phyloP scores from a whole-genome alignment of 1,140 invertebrate species.

The Drosophila paulistorum region DNA sequence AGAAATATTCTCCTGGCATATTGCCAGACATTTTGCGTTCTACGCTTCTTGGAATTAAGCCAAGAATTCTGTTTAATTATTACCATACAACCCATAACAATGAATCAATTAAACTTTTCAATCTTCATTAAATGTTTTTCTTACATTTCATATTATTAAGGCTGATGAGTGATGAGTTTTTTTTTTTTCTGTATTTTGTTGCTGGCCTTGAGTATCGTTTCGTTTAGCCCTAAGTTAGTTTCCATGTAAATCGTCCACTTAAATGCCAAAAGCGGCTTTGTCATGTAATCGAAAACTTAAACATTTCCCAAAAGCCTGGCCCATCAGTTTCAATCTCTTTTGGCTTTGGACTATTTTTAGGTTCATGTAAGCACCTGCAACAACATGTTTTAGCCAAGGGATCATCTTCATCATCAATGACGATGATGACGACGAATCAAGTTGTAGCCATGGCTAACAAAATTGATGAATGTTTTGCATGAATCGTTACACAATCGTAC shows the following conservation, averaged over 20 bases:
- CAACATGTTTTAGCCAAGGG: slow-evolving; percentile 33
- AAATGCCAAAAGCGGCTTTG: slow-evolving; percentile 50
- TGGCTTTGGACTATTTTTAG: slow-evolving; percentile 63
- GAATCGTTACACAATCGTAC: slow-evolving; percentile 52
- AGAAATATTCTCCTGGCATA: no score
- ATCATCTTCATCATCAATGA: slow-evolving; percentile 11
- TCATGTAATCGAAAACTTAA: slow-evolving; percentile 65
- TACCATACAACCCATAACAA: no score
- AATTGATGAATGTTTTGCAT: slow-evolving; percentile 76
- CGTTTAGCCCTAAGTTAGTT: slow-evolving; percentile 10
- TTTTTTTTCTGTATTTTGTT: slow-evolving; percentile 17
- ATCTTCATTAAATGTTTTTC: no score
- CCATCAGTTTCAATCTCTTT: slow-evolving; percentile 69
- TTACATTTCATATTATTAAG: no score
- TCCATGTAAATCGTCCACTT: slow-evolving; percentile 16
- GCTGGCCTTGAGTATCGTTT: neutral
- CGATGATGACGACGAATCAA: neutral
- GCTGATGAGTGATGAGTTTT: neutral
- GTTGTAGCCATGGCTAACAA: slow-evolving; percentile 47
- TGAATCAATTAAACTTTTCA: no score
- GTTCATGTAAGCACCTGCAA: slow-evolving; percentile 66
- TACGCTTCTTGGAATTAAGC: no score
- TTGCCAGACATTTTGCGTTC: no score
- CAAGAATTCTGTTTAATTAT: no score
- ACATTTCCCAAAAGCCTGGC: slow-evolving; percentile 45